Base-by-base conservation (phyloP, 2,888 invertebrate genomes). In the Octonoba sinensis region DNA sequence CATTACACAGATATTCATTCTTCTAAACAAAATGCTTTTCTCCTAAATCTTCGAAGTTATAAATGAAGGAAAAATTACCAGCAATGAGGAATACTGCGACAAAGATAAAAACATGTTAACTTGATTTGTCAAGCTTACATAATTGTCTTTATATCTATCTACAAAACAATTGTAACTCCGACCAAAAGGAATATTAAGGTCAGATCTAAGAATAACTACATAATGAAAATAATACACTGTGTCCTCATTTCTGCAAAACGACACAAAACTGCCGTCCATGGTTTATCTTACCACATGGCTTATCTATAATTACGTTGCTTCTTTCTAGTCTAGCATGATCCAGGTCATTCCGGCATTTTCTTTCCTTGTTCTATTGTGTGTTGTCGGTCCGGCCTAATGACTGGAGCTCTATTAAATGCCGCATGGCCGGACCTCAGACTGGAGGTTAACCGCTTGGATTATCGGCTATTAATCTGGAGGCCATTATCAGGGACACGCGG, bases 401-500 rank as follows among this genome's bases (percentile, higher is more conserved):
- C 67, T 57, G 46, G 36, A 22, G 49, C 51, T 18, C 67, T 75
- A 75, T 75, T 75, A 75, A 74, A 57, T 65, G 57, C 47, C 18
- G 65, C 54, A 62, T 67, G 75, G 75, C 60, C 67, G 51, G n/a
- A 64, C 64, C 64, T 64, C 73, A 69, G 44, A 46, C 74, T 22
- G 18, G 74, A 56, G 75, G 75, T 75, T 75, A 75, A 75, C 75
- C 75, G 27, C 51, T 20, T 67, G 75, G 67, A 75, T 75, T 75
- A 75, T 75, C 75, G 67, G 51, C 75, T 75, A 67, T 75, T 75
- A 75, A 75, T 75, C 75, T 75, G 16, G 59, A 15, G 36, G 56
- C 67, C 69, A 67, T 67, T 75, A 75, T 75, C 75, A 67, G 20
- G 60, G 44, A 49, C 74, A 74, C 74, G 66, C 74, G 65, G 18